phyloP scores from a whole-genome alignment of 2,113 vertebrate species.

The Cottus gobio region DNA sequence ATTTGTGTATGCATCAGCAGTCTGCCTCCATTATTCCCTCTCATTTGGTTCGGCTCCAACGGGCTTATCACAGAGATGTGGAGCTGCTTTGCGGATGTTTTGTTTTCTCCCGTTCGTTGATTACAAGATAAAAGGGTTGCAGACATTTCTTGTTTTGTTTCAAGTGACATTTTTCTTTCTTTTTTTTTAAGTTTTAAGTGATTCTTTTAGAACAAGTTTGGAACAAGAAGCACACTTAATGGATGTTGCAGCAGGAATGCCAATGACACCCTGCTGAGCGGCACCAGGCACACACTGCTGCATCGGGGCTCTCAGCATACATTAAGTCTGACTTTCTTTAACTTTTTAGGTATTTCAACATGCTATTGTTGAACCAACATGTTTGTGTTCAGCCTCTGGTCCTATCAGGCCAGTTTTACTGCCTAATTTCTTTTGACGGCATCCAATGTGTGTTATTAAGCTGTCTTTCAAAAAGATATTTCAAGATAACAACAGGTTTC shows the following conservation, averaged over 20 bases:
- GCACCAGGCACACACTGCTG: neutral
- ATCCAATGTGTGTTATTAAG: neutral
- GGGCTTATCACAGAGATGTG: conserved; percentile 31
- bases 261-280: neutral
- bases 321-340: neutral
- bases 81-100: conserved; percentile 30
- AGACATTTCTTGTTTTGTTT: conserved; percentile 28
- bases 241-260: conserved; percentile 7
- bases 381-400: too few relatives aligned
- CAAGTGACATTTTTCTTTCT: conserved; percentile 6
- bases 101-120: conserved; percentile 46
- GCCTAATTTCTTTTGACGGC: neutral
- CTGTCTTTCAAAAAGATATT: conserved; percentile 3
- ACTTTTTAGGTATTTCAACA: neutral
- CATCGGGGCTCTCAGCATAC: neutral
- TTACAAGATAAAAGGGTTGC: conserved; percentile 18
- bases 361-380: too few relatives aligned
- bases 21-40: conserved; percentile 54
- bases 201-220: conserved; percentile 15
- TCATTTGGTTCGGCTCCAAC: conserved; percentile 64
- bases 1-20: conserved; percentile 67
- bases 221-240: conserved; percentile 6
- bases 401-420: neutral
- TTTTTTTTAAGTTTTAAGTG: conserved; percentile 11
- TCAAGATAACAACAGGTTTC: conserved; percentile 4